Conservation (phyloP, 1,140 invertebrate genomes). For the Eriosoma lanigerum region DNA sequence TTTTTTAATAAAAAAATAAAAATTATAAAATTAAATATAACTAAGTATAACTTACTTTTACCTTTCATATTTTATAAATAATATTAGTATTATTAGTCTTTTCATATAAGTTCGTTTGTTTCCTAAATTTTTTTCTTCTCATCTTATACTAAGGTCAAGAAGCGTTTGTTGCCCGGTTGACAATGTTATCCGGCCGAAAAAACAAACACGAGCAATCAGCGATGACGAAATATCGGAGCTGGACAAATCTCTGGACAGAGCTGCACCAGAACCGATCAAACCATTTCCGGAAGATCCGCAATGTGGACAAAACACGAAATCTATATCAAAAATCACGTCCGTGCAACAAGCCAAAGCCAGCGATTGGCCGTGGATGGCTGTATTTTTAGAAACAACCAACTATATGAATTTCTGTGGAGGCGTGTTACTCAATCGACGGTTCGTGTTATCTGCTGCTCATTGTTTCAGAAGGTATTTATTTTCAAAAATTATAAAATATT, state of each 20-base stretch:
- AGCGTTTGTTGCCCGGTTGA: constrained; percentile 3
- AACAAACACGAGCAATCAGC: not conserved
- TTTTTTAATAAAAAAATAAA: too few relatives aligned
- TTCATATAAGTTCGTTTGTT: too few relatives aligned
- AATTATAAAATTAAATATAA: too few relatives aligned
- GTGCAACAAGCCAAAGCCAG: constrained; percentile 69
- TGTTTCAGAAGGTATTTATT: constrained; percentile 66
- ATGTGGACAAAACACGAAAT: constrained; percentile 73
- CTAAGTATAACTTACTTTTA: too few relatives aligned
- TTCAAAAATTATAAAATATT: not conserved
- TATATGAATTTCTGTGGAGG: constrained; percentile 78
- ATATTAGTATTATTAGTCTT: too few relatives aligned
- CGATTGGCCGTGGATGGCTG: constrained; percentile 82
- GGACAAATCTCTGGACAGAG: constrained; percentile 2
- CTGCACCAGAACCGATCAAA: constrained; percentile 22
- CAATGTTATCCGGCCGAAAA: not conserved
- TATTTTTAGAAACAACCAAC: constrained; percentile 73
- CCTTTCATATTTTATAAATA: too few relatives aligned
- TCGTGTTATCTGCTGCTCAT: constrained; percentile 81
- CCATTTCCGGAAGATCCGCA: constrained; percentile 42
- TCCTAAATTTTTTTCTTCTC: too few relatives aligned
- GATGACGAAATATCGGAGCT: constrained; percentile 9
- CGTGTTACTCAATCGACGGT: constrained; percentile 70
- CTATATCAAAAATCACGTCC: constrained; percentile 74
- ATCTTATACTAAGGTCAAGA: not conserved